Percentiles rank a stretch among this genome's conserved stretches.
Evolutionary conservation across 2,113 vertebrate species (phyloP).

Genomic region (Macaca nemestrina): DNA sequence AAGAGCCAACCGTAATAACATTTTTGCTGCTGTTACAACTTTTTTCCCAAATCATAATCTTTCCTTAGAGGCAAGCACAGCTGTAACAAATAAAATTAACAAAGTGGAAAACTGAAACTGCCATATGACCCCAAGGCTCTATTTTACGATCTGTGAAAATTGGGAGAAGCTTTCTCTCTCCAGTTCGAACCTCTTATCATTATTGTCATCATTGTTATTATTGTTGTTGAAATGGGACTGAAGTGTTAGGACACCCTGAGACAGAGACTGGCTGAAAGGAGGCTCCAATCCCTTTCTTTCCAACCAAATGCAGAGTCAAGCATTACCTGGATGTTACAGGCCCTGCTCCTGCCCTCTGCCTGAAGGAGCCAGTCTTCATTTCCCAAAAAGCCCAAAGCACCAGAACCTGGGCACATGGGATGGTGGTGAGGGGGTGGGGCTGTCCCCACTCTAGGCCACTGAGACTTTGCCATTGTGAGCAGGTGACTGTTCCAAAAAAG

Average conservation of each 20-base stretch:
- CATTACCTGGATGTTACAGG: too few species aligned
- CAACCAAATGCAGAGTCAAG: background rate
- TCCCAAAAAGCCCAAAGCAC: background rate
- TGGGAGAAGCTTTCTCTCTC: background rate
- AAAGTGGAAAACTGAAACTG: background rate
- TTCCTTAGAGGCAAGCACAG: background rate
- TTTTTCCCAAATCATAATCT: background rate
- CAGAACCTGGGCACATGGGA: accelerated
- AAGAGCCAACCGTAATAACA: background rate
- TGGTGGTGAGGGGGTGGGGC: accelerated
- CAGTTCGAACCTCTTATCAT: background rate
- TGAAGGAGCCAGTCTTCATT: background rate
- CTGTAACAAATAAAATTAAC: slow-evolving; percentile 16
- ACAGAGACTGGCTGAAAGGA: background rate
- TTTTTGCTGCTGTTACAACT: background rate
- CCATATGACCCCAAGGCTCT: background rate
- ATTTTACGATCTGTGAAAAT: background rate
- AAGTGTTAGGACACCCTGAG: background rate
- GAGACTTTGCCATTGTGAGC: background rate
- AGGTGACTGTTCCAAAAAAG: background rate
- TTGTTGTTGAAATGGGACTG: background rate
- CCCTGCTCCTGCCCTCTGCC: background rate
- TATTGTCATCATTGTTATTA: background rate
- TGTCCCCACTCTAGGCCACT: background rate
- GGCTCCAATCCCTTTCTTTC: background rate